Base-by-base conservation (phyloP, 2,797 vertebrate species). In the Coregonus ussuriensis region DNA sequence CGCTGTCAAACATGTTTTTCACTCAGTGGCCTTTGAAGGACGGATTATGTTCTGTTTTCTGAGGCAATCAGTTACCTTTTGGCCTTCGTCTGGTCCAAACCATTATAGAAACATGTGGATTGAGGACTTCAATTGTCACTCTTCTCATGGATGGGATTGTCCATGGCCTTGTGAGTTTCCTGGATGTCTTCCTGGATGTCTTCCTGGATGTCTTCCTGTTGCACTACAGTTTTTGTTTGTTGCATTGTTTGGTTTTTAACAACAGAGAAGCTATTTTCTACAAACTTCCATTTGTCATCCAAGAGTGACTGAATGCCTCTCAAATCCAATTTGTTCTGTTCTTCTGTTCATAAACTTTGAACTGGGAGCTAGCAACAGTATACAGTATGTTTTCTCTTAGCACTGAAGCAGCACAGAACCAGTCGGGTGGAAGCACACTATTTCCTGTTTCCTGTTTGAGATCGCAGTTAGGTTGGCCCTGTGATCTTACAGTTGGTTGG, bases 391-490 rank as follows among this genome's bases (percentile, higher is more conserved):
- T 21, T 62, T 62, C 21, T 21, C 21, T 62, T 25, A 25, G n/a
- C 59, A 62, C 65, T 15, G 65, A 67, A 35, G 65, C 65, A 33
- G 65, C 65, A 67, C 29, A 67, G 65, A 33, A 29, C 65, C 14
- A 33, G 31, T 33, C 14, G 6, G 65, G 15, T 67, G 31, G 65
- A 35, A 67, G 14, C 65, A 67, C 65, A 15, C 65, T 67, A 25
- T 67, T 67, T 67, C 65, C 65, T 67, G 65, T 67, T 67, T 67
- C 65, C 65, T 67, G 65, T 67, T 47, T 67, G 4, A 67, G 31
- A 33, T 67, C 14, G 14, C 15, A 33, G 65, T 16, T 35, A 18
- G 16, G 56, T 18, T 59, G 14, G 31, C 29, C 15, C 31, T 67
- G 31, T 18, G 37, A 71, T 41, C n/a, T 71, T 41, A 71, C 11